Percentiles rank a stretch among this genome's conserved stretches.
These are phyloP conservation scores for Cheilosia impressa DNA, from an alignment of 2,888 invertebrate species.

Conservation along the genomic window DNA sequence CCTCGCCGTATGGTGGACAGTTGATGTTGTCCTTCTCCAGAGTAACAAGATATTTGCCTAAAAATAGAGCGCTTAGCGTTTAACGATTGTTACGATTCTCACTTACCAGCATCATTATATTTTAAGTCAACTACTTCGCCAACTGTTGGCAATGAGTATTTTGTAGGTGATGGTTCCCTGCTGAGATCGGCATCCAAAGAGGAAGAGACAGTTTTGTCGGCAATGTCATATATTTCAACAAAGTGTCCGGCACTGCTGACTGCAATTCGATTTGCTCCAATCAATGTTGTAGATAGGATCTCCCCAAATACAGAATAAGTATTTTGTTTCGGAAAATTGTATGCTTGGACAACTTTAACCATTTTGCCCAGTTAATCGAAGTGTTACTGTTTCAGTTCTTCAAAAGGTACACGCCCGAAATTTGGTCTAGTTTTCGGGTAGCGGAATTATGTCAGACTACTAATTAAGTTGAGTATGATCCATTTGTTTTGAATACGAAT, in stretches of 20 bases:
- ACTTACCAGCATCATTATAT: constrained; percentile 87
- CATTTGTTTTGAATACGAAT: constrained; percentile 49
- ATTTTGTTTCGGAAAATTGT: constrained; percentile 82
- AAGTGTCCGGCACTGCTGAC: constrained; percentile 83
- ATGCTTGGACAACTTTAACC: constrained; percentile 83
- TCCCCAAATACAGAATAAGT: constrained; percentile 82
- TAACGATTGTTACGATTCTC: constrained; percentile 59
- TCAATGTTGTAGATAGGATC: constrained; percentile 81
- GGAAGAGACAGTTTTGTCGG: constrained; percentile 74
- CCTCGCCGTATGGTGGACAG: constrained; percentile 82
- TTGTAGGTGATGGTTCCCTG: constrained; percentile 78
- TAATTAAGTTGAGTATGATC: constrained; percentile 67
- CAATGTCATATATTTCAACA: constrained; percentile 82
- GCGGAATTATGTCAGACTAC: constrained; percentile 54
- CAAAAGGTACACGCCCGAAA: constrained; percentile 41
- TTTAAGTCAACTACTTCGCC: constrained; percentile 88
- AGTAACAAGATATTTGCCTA: constrained; percentile 81
- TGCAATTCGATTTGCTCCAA: constrained; percentile 81
- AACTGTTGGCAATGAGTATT: constrained; percentile 88
- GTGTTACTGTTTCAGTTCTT: neutral
- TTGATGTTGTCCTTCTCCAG: constrained; percentile 82
- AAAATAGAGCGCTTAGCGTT: neutral
- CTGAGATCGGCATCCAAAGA: constrained; percentile 61
- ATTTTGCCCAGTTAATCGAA: constrained; percentile 76
- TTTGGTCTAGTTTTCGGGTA: constrained; percentile 40